A percentile compares a stretch with the other conserved stretches of the same genome.
Conservation (phyloP, 37 sponge, comb jelly and placozoan species). For the Haliclona indistincta region DNA sequence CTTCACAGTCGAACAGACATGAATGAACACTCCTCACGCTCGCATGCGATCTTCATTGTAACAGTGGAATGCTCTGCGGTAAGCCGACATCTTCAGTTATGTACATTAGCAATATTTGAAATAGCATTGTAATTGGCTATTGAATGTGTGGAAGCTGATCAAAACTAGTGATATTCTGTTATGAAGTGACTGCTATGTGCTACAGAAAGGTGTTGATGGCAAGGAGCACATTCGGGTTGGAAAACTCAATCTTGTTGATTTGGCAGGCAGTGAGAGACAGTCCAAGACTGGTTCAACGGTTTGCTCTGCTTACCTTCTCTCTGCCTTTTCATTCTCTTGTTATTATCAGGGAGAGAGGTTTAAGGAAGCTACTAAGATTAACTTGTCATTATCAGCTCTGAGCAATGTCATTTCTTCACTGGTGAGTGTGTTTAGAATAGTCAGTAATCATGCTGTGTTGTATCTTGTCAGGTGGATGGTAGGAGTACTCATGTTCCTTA, state of each 20-base stretch:
- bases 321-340: not conserved
- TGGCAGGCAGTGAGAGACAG: slow-evolving; percentile 98
- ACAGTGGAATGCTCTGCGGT: slow-evolving; percentile 97
- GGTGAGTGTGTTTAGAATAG: slow-evolving; percentile 38
- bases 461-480: slow-evolving; percentile 78
- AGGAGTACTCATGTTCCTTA: slow-evolving; percentile 89
- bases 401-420: slow-evolving; percentile 98
- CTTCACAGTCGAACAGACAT: slow-evolving; percentile 78
- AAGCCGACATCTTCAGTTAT: slow-evolving; percentile 2
- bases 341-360: slow-evolving; percentile 81
- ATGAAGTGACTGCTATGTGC: too few relatives aligned
- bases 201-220: slow-evolving; percentile 76
- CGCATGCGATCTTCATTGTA: slow-evolving; percentile 97
- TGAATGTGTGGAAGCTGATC: too few relatives aligned
- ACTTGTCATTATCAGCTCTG: slow-evolving; percentile 95
- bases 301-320: not conserved
- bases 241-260: slow-evolving; percentile 96
- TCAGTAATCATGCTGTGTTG: not conserved
- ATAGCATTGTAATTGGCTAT: too few relatives aligned
- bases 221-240: slow-evolving; percentile 93
- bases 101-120: too few relatives aligned
- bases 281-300: slow-evolving; percentile 88
- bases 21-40: slow-evolving; percentile 99
- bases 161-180: too few relatives aligned
- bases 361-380: slow-evolving; percentile 96